These are phyloP conservation scores for Ianthella basta DNA, from an alignment of 37 sponge, comb jelly and placozoan genomes.

Conservation along the genomic window DNA sequence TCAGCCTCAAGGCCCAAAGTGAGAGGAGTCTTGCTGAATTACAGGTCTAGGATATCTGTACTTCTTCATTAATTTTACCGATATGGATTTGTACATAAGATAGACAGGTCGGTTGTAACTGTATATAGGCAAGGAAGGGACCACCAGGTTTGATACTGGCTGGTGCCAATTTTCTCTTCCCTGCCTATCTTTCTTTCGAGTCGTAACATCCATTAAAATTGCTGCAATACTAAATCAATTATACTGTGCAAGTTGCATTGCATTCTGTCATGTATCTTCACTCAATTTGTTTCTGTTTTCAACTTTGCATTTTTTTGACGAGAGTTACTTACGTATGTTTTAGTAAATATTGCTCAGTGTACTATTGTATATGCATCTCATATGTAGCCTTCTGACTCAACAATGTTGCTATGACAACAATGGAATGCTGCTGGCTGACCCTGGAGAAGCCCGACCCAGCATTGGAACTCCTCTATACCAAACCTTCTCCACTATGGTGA, in stretches of 20 bases:
- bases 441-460: neutral
- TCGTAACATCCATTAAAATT: too few species aligned
- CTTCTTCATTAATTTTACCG: neutral
- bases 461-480: constrained; percentile 18
- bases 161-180: too few species aligned
- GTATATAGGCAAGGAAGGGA: too few species aligned
- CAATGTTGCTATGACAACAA: constrained; percentile 49
- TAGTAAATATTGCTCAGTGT: neutral
- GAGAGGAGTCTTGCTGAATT: constrained; percentile 5
- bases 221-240: too few species aligned
- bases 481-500: neutral
- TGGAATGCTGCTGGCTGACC: constrained; percentile 15
- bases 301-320: neutral
- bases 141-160: too few species aligned
- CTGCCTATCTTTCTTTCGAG: too few species aligned
- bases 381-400: constrained; percentile 2
- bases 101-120: too few species aligned
- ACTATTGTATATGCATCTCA: neutral
- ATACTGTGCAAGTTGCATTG: too few species aligned
- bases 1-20: constrained; percentile 6
- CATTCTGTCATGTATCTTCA: too few species aligned
- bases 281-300: neutral
- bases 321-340: neutral
- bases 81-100: too few species aligned
- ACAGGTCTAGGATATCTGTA: too few species aligned